phyloP scores from a whole-genome alignment of 2,888 invertebrate genomes.

The Dynastes grantii region DNA sequence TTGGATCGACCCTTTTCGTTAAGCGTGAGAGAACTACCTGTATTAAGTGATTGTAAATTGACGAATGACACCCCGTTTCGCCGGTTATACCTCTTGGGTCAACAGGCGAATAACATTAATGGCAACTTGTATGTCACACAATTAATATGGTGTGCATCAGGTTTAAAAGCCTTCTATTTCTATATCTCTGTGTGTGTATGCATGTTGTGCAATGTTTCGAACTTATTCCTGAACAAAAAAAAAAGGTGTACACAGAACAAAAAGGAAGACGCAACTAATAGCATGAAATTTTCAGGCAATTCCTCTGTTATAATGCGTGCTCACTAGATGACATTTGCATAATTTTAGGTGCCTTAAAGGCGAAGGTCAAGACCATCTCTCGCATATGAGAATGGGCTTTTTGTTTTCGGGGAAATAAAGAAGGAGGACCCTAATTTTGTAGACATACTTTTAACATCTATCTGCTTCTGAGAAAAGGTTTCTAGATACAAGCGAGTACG shows the following conservation, averaged over 20 bases:
- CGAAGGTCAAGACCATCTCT: conserved; percentile 15
- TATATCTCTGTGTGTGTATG: not conserved
- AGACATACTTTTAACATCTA: conserved; percentile 4
- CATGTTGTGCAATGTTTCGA: not conserved
- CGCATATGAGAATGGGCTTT: not conserved
- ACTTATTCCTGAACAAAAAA: conserved; percentile 24
- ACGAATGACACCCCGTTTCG: conserved; percentile 19
- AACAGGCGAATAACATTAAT: conserved; percentile 25
- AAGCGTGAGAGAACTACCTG: conserved; percentile 40
- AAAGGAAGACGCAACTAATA: not conserved
- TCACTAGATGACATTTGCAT: conserved; percentile 38
- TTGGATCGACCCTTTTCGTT: conserved; percentile 12
- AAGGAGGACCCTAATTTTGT: not conserved
- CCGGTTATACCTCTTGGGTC: conserved; percentile 3
- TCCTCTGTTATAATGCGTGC: conserved; percentile 30
- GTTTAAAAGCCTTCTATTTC: conserved; percentile 5
- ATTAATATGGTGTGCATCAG: conserved; percentile 15
- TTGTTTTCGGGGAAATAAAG: conserved; percentile 18
- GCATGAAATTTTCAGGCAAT: conserved; percentile 44
- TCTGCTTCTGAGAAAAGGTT: conserved; percentile 8
- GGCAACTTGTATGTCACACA: conserved; percentile 11
- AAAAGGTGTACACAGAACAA: conserved; percentile 13
- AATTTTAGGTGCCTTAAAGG: conserved; percentile 30
- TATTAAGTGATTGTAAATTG: conserved; percentile 31
- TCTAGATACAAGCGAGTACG: not conserved